Evolutionary conservation across 2,888 invertebrate genomes (phyloP).

Genomic region (Bugula neritina): DNA sequence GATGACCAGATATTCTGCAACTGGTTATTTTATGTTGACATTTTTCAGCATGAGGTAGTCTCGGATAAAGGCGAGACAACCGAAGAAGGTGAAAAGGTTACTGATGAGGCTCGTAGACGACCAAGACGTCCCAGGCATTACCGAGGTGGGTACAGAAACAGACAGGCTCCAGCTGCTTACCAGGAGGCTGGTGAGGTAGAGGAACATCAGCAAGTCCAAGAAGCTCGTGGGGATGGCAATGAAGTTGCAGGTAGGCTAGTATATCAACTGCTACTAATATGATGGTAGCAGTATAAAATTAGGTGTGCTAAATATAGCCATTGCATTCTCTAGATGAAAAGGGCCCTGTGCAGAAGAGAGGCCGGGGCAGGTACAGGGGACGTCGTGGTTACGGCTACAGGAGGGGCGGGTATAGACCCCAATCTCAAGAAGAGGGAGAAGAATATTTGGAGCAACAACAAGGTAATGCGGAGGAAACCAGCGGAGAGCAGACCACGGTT

Average conservation of each 20-base stretch:
- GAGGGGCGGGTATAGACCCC: neutral
- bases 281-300: neutral
- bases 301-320: no score
- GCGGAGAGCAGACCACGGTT: neutral
- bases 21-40: neutral
- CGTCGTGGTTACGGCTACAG: slow-evolving; percentile 12
- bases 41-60: neutral
- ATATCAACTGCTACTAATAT: neutral
- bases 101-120: neutral
- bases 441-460: neutral
- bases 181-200: neutral
- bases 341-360: neutral
- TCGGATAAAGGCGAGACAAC: neutral
- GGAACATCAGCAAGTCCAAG: neutral
- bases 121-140: neutral
- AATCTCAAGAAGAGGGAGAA: slow-evolving; percentile 9
- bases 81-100: neutral
- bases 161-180: neutral
- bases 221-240: slow-evolving; percentile 15
- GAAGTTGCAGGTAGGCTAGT: neutral
- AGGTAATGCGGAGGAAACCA: neutral
- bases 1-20: no score
- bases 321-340: no score
- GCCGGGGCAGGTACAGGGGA: neutral
- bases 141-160: neutral